phyloP scores from a whole-genome alignment of 2,113 vertebrate genomes.

The Talpa occidentalis region DNA sequence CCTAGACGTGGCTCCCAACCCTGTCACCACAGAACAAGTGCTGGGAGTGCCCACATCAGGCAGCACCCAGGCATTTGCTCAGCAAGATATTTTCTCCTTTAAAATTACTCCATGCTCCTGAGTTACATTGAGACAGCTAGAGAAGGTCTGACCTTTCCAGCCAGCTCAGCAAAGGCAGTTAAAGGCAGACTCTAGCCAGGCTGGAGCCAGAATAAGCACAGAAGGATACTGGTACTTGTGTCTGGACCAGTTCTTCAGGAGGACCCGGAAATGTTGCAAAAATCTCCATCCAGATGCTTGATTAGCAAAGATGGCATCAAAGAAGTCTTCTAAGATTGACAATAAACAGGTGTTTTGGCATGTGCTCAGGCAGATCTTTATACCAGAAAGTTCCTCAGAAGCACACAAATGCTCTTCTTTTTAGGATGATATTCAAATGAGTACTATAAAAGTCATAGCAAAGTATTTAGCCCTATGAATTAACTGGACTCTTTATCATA shows the following conservation, averaged over 20 bases:
- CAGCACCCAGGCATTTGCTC: neutral
- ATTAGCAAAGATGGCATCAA: neutral
- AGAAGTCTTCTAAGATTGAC: neutral
- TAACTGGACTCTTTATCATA: slow-evolving; percentile 80
- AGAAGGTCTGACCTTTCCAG: neutral
- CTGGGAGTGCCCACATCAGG: neutral
- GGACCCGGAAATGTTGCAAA: neutral
- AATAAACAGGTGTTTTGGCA: neutral
- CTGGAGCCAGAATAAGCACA: neutral
- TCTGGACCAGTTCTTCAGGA: neutral
- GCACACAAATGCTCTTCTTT: neutral
- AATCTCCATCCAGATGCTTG: neutral
- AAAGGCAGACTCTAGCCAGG: neutral
- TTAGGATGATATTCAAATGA: slow-evolving; percentile 72
- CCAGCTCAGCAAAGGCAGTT: neutral
- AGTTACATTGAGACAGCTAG: neutral
- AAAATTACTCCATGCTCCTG: neutral
- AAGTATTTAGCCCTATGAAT: slow-evolving; percentile 67
- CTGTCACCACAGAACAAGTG: slow-evolving; percentile 18
- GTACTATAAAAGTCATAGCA: slow-evolving; percentile 68
- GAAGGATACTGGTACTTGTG: neutral
- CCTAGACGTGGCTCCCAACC: slow-evolving; percentile 27
- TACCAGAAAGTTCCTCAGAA: slow-evolving; percentile 26
- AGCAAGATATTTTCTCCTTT: neutral
- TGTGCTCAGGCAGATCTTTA: slow-evolving; percentile 3